phyloP scores from a whole-genome alignment of 2,888 invertebrate genomes.

The Chrysolina oricalcia region DNA sequence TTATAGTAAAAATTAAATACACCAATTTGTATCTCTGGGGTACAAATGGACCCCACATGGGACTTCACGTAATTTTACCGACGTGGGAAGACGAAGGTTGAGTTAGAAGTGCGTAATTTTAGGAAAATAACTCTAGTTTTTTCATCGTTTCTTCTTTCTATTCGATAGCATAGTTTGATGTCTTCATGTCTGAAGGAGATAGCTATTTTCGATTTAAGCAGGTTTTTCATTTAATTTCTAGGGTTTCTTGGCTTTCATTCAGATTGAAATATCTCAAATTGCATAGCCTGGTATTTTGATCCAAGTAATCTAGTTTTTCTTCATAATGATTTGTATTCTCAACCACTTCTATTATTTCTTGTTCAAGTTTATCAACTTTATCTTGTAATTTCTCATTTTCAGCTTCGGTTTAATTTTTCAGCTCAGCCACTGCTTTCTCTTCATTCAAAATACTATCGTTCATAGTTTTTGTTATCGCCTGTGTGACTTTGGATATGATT shows the following conservation, averaged over 20 bases:
- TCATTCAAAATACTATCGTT: slow-evolving; percentile 12
- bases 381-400: slow-evolving; percentile 22
- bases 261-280: slow-evolving; percentile 1
- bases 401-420: slow-evolving; percentile 22
- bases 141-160: slow-evolving; percentile 11
- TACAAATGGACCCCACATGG: too few species aligned
- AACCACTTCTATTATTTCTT: slow-evolving; percentile 20
- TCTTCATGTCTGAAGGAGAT: slow-evolving; percentile 20
- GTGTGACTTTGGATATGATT: slow-evolving; percentile 25
- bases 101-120: slow-evolving; percentile 12
- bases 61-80: too few species aligned
- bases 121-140: slow-evolving; percentile 23
- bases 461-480: slow-evolving; percentile 20
- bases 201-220: slow-evolving; percentile 8
- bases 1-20: too few species aligned
- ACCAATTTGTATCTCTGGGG: too few species aligned
- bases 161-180: slow-evolving; percentile 18
- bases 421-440: slow-evolving; percentile 17
- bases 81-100: too few species aligned
- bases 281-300: slow-evolving; percentile 19
- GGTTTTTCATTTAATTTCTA: not conserved
- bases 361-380: slow-evolving; percentile 12
- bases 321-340: slow-evolving; percentile 11
- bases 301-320: slow-evolving; percentile 10
- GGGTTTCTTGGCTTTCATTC: slow-evolving; percentile 11